Conservation (phyloP, 1,140 invertebrate species). For the Cotesia glomerata region DNA sequence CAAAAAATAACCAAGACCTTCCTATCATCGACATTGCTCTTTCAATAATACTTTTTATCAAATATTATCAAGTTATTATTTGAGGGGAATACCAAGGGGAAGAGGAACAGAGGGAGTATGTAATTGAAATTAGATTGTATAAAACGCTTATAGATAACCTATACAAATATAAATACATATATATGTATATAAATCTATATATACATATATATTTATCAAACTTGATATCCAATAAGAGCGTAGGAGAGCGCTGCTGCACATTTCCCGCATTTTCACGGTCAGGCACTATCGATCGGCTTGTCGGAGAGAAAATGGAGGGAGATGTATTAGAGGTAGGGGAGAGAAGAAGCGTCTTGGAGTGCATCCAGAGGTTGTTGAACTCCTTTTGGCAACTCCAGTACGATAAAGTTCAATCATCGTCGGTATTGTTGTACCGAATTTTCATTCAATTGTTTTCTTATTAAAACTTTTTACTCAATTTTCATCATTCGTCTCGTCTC, state of each 20-base stretch:
- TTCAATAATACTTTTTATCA: not conserved
- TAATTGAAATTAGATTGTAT: not conserved
- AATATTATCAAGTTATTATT: not conserved
- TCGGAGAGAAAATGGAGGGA: conserved; percentile 41
- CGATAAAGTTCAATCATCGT: not conserved
- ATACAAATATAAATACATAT: not conserved
- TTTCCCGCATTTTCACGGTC: conserved; percentile 63
- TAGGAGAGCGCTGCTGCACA: conserved; percentile 49
- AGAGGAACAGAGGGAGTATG: not conserved
- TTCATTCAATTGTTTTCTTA: not conserved
- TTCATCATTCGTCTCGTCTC: not conserved
- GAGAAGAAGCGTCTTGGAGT: conserved; percentile 57
- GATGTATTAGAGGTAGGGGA: conserved; percentile 24
- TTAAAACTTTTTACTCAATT: not conserved
- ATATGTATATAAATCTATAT: not conserved
- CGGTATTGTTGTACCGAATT: not conserved
- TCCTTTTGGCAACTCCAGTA: conserved; percentile 46
- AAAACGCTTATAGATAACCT: too few relatives aligned
- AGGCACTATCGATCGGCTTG: conserved; percentile 61
- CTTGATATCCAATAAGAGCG: conserved; percentile 22
- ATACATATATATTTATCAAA: not conserved
- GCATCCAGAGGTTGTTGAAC: conserved; percentile 62
- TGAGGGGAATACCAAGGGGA: not conserved
- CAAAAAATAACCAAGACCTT: conserved; percentile 10
- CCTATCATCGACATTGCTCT: not conserved